Evolutionary conservation across 2,888 invertebrate genomes (phyloP), one percentile per base, ranked within the genome.

Genomic region (Orthosia incerta): DNA sequence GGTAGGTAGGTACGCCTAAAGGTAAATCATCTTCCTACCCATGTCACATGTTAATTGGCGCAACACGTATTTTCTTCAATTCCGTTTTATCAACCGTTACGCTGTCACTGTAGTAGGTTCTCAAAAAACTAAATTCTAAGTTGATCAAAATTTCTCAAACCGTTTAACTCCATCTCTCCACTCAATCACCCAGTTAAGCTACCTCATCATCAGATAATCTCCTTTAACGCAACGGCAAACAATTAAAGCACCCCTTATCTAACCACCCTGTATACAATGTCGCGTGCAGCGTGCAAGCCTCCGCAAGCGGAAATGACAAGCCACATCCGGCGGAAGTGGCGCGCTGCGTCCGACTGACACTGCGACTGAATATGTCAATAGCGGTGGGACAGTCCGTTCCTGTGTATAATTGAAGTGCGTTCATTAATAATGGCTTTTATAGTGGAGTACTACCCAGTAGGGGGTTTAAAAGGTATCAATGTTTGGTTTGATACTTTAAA

Each of bases 291-390:
- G 84, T 83, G 61, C 83, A 85, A 83, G 83, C 85, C 86, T 83
- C 76, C 85, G 71, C 82, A 84, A 73, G 78, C 79, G 87, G 86
- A 87, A 84, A 79, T 74, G 91, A 88, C 89, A 80, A 82, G 81
- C 90, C 91, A 87, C 90, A 75, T 92, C 92, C 93, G 87, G 71
- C 89, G 93, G 94, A 93, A 82, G 89, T 87, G 85, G 88, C 86
- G 82, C 80, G 89, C 88, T 90, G 64, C 79, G 83, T 82, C 86
- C 87, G 73, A 74, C 73, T 86, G 82, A 69, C 73, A 77, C 39
- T 80, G 82, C 77, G 71, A 83, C 77, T 85, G 87, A 85, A 85
- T 84, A 85, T 80, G 84, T 84, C 87, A 87, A 87, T 86, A 84
- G 75, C 53, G 45, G 48, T 12, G 53, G 62, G 78, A 74, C 81